Evolutionary conservation across 2,888 invertebrate genomes (phyloP).

Genomic region (Automeris io): DNA sequence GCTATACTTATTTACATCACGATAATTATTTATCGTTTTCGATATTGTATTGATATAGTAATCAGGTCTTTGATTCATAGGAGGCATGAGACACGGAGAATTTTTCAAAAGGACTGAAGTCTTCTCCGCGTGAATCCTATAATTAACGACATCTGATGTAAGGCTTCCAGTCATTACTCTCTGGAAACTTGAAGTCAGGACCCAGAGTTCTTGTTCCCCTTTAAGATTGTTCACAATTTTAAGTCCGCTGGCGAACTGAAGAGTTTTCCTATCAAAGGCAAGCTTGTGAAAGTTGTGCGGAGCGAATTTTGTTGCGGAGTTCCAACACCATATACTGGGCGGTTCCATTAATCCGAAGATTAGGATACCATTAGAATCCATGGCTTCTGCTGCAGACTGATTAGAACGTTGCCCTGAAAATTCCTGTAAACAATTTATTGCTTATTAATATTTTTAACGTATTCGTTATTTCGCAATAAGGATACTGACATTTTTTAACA

Average conservation of each 20-base stretch:
- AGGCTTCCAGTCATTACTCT: constrained; percentile 79
- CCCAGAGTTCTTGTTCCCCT: constrained; percentile 80
- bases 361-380: constrained; percentile 82
- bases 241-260: constrained; percentile 86
- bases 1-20: constrained; percentile 51
- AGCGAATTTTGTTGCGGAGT: constrained; percentile 79
- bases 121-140: constrained; percentile 81
- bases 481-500: too few species aligned
- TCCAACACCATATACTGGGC: constrained; percentile 85
- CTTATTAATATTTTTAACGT: too few species aligned
- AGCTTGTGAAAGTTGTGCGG: constrained; percentile 69
- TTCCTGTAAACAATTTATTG: constrained; percentile 49
- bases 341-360: constrained; percentile 83
- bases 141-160: constrained; percentile 78
- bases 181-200: constrained; percentile 82
- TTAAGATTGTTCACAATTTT: constrained; percentile 79
- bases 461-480: too few species aligned
- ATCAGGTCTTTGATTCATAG: constrained; percentile 42
- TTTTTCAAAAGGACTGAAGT: constrained; percentile 72
- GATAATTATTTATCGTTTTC: constrained; percentile 23
- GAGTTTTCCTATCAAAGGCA: constrained; percentile 74
- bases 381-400: constrained; percentile 84
- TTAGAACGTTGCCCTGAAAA: constrained; percentile 75
- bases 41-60: constrained; percentile 52
- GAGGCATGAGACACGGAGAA: constrained; percentile 68